A percentile compares a stretch with the other conserved stretches of the same genome.
Evolutionary conservation across 37 sponge, comb jelly and placozoan genomes (phyloP).

Genomic region (Ianthella basta): DNA sequence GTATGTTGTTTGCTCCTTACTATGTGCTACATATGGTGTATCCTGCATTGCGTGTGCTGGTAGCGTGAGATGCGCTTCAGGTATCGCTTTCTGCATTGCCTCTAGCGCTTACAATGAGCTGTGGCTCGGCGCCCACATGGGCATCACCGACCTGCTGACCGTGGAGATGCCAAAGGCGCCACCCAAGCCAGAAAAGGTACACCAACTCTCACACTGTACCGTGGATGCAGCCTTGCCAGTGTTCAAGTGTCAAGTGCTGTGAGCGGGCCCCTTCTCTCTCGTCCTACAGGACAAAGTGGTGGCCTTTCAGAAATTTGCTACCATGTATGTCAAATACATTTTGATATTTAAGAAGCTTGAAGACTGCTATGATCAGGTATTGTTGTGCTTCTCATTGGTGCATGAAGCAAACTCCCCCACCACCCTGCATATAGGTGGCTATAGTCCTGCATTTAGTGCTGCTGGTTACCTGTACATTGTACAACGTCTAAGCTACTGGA

Average conservation of each 20-base stretch:
- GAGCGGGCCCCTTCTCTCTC: neutral
- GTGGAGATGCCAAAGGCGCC: slow-evolving; percentile 75
- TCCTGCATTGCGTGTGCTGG: neutral
- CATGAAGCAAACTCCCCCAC: neutral
- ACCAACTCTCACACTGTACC: neutral
- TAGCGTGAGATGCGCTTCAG: neutral
- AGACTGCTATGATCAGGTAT: slow-evolving; percentile 94
- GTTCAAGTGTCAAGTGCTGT: neutral
- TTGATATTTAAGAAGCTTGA: slow-evolving; percentile 85
- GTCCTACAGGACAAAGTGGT: slow-evolving; percentile 74
- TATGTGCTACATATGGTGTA: neutral
- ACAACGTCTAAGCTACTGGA: too few species aligned
- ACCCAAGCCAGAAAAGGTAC: slow-evolving; percentile 86
- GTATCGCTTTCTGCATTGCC: neutral
- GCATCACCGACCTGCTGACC: slow-evolving; percentile 72
- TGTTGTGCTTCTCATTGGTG: too few species aligned
- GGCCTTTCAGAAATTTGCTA: slow-evolving; percentile 88
- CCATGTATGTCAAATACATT: slow-evolving; percentile 92
- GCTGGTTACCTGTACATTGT: too few species aligned
- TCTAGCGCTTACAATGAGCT: slow-evolving; percentile 80
- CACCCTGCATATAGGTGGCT: neutral
- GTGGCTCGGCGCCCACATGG: slow-evolving; percentile 89
- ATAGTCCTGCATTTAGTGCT: too few species aligned
- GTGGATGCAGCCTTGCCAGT: neutral
- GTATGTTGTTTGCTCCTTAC: neutral